phyloP scores from a whole-genome alignment of 2,797 vertebrate species.

The Peromyscus attwateri region DNA sequence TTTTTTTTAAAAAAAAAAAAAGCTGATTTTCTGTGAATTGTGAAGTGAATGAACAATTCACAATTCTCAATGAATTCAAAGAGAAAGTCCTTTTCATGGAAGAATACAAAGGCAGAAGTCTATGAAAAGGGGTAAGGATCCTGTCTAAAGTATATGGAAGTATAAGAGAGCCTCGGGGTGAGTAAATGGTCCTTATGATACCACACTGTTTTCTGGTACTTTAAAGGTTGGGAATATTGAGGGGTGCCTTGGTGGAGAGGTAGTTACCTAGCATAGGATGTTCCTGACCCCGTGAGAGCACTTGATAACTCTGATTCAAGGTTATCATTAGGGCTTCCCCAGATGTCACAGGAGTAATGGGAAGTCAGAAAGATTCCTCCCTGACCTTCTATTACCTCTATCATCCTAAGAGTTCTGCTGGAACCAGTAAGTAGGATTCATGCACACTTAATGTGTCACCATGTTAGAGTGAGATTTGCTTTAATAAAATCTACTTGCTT shows the following conservation, averaged over 20 bases:
- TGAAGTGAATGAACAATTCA: slow-evolving; percentile 27
- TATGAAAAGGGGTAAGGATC: not conserved
- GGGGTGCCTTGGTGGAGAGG: not conserved
- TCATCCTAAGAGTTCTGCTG: slow-evolving; percentile 1
- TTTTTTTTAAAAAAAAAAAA: slow-evolving; percentile 27
- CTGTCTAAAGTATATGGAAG: not conserved
- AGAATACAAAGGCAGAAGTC: not conserved
- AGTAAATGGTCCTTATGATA: not conserved
- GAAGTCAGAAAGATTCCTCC: not conserved
- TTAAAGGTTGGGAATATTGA: not conserved
- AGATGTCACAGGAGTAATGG: not conserved
- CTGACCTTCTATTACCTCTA: not conserved
- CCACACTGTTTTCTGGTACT: not conserved
- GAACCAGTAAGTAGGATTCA: slow-evolving; percentile 10
- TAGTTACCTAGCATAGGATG: not conserved
- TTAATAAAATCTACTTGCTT: not conserved
- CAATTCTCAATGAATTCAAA: not conserved
- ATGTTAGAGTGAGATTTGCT: not conserved
- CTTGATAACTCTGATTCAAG: not conserved
- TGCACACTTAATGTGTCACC: not conserved
- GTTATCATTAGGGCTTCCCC: not conserved
- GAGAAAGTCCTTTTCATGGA: not conserved
- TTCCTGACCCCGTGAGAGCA: not conserved
- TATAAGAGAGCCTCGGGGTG: not conserved
- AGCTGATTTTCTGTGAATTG: slow-evolving; percentile 44